A percentile compares a stretch with the other conserved stretches of the same genome.
These are phyloP conservation scores for Hydrolagus colliei DNA, from an alignment of 2,797 vertebrate genomes.

Conservation along the genomic window DNA sequence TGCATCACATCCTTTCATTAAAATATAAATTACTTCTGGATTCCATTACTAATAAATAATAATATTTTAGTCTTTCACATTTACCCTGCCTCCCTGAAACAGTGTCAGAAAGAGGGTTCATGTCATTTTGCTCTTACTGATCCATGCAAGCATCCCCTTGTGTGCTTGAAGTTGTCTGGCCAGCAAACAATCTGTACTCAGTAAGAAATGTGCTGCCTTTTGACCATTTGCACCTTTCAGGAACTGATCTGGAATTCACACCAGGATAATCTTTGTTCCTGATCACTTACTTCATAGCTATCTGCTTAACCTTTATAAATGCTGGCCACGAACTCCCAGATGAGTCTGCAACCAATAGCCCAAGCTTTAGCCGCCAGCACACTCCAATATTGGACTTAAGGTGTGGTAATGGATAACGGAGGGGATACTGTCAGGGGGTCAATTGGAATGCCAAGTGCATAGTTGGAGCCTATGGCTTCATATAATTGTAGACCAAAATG, in stretches of 20 bases:
- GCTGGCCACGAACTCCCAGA: too few relatives aligned
- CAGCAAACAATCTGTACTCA: background rate
- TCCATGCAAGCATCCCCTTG: background rate
- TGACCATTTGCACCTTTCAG: background rate
- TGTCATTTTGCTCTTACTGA: background rate
- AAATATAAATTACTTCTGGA: background rate
- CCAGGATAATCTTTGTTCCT: background rate
- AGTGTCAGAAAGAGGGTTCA: background rate
- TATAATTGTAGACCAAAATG: too few relatives aligned
- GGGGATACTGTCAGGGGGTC: too few relatives aligned
- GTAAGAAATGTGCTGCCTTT: background rate
- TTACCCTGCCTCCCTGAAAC: background rate
- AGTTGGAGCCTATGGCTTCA: too few relatives aligned
- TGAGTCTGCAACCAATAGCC: too few relatives aligned
- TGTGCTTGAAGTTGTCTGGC: background rate
- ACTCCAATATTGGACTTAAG: too few relatives aligned
- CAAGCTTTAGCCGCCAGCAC: too few relatives aligned
- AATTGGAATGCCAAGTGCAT: too few relatives aligned
- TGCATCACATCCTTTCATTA: background rate
- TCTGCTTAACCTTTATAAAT: background rate
- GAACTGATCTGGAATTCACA: background rate
- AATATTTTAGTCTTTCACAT: background rate
- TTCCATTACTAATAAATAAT: background rate
- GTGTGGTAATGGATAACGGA: too few relatives aligned
- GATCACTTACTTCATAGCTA: background rate